A percentile compares a stretch with the other conserved stretches of the same genome.
Evolutionary conservation across 2,113 vertebrate species (phyloP).

Genomic region (Melospiza georgiana): DNA sequence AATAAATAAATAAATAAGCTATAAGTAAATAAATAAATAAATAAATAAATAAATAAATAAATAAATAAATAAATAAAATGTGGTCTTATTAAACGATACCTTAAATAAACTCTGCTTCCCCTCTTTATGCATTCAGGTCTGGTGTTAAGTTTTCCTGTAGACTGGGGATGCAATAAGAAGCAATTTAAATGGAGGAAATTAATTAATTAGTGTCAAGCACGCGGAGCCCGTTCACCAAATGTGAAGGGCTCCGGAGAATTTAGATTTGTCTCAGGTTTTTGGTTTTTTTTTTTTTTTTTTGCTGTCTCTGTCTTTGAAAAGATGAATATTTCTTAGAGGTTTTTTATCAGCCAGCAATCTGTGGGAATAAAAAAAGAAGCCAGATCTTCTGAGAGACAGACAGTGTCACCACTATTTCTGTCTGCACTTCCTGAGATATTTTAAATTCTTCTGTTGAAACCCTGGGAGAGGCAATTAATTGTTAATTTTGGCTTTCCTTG

Average conservation of each 20-base stretch:
- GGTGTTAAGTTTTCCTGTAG: neutral
- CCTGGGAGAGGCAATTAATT: neutral
- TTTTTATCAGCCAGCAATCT: neutral
- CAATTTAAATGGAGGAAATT: conserved; percentile 44
- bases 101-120: neutral
- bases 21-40: too few species aligned
- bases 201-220: conserved; percentile 52
- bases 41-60: neutral
- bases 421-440: neutral
- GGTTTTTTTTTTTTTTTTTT: neutral
- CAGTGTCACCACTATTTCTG: neutral
- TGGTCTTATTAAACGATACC: neutral
- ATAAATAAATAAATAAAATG: too few species aligned
- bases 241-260: neutral
- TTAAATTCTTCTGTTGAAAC: neutral
- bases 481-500: neutral
- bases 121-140: conserved; percentile 33
- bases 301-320: neutral
- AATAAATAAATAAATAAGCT: neutral
- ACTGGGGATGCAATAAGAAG: conserved; percentile 14
- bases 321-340: neutral
- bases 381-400: neutral
- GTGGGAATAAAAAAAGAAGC: neutral
- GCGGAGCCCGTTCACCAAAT: neutral
- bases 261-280: neutral